Evolutionary conservation across 2,113 vertebrate species (phyloP).

Genomic region (Limnothrissa miodon): DNA sequence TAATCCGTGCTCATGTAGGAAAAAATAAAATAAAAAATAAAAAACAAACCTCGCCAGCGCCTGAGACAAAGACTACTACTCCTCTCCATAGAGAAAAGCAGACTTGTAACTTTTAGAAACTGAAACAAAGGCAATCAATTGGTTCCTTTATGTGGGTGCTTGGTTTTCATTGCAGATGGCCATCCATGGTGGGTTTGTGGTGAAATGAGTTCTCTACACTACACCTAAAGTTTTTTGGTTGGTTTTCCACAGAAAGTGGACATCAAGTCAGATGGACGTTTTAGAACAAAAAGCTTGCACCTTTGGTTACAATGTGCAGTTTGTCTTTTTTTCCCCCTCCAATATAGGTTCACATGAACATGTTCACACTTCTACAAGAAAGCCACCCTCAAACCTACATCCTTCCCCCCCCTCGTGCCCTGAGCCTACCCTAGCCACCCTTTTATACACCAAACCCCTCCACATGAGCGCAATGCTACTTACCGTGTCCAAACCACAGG

Average conservation of each 20-base stretch:
- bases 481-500: conserved; percentile 81
- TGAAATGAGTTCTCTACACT: conserved; percentile 5
- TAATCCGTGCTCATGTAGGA: background rate
- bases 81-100: background rate
- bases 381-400: background rate
- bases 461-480: conserved; percentile 87
- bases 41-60: background rate
- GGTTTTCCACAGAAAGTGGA: background rate
- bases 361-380: background rate
- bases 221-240: background rate
- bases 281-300: background rate
- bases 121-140: background rate
- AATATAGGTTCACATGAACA: background rate
- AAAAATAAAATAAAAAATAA: background rate
- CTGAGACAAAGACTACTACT: background rate
- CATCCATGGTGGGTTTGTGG: conserved; percentile 10
- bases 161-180: conserved; percentile 12
- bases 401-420: background rate
- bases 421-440: background rate
- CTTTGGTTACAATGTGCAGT: background rate
- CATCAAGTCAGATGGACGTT: background rate
- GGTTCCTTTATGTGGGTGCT: conserved; percentile 12
- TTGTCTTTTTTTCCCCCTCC: background rate
- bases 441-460: conserved; percentile 63
- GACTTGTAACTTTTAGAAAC: background rate